These are phyloP conservation scores for Phasia obesa DNA, from an alignment of 2,888 invertebrate species.

Conservation along the genomic window DNA sequence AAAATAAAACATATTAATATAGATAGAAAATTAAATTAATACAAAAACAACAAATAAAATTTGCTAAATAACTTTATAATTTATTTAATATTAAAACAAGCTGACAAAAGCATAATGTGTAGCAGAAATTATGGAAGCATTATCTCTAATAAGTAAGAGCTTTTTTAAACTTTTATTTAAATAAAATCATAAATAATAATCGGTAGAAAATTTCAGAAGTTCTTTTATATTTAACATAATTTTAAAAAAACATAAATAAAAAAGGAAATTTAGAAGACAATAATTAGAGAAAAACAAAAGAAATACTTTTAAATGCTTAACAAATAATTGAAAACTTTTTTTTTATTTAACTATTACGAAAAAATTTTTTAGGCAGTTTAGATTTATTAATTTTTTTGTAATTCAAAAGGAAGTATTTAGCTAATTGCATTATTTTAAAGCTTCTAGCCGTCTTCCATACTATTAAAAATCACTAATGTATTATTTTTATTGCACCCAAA, in stretches of 20 bases:
- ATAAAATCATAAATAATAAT: conserved; percentile 8
- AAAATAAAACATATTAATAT: conserved; percentile 68
- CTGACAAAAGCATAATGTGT: conserved; percentile 39
- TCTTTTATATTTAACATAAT: background rate
- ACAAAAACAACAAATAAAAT: conserved; percentile 22
- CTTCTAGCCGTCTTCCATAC: conserved; percentile 76
- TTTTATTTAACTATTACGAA: conserved; percentile 29
- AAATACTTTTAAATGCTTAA: conserved; percentile 57
- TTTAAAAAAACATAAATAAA: conserved; percentile 44
- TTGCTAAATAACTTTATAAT: conserved; percentile 59
- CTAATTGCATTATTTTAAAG: conserved; percentile 57
- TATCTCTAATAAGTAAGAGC: conserved; percentile 44
- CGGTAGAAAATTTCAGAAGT: conserved; percentile 21
- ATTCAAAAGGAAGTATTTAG: background rate
- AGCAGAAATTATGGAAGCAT: conserved; percentile 52
- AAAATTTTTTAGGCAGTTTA: conserved; percentile 69
- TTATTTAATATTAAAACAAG: conserved; percentile 32
- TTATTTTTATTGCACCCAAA: conserved; percentile 27
- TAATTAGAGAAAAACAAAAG: conserved; percentile 76
- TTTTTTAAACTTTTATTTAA: conserved; percentile 44
- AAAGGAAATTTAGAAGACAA: conserved; percentile 79
- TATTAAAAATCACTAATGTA: conserved; percentile 67
- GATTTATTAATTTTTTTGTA: background rate
- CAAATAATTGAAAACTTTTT: conserved; percentile 9
- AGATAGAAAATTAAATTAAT: conserved; percentile 66